phyloP scores from a whole-genome alignment of 2,797 vertebrate species.

The Anguilla anguilla region DNA sequence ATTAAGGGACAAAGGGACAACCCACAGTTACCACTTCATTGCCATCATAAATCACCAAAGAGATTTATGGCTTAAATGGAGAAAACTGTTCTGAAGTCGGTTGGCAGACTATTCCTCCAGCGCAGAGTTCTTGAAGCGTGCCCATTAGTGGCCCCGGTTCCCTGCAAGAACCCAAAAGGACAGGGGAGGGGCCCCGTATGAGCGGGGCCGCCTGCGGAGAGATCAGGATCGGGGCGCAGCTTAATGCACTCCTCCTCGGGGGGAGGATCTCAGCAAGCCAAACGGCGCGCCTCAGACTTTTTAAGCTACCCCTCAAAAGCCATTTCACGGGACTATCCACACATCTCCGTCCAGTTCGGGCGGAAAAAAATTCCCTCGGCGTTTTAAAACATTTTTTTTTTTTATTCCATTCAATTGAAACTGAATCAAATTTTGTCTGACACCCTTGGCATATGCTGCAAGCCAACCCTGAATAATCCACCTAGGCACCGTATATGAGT shows the following conservation, averaged over 20 bases:
- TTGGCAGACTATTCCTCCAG: not conserved
- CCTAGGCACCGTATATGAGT: not conserved
- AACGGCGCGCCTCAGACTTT: conserved; percentile 22
- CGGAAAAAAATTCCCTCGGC: not conserved
- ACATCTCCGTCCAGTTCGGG: not conserved
- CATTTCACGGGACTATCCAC: not conserved
- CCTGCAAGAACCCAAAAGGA: conserved; percentile 7
- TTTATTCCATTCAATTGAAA: not conserved
- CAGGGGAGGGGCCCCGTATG: conserved; percentile 35
- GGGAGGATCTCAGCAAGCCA: conserved; percentile 33
- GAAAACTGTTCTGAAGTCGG: conserved; percentile 9
- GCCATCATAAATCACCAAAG: not conserved
- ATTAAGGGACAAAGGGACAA: conserved; percentile 26
- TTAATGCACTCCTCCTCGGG: conserved; percentile 30
- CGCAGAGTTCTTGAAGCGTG: conserved; percentile 28
- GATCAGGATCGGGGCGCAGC: conserved; percentile 33
- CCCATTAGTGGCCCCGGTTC: conserved; percentile 24
- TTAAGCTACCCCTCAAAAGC: not conserved
- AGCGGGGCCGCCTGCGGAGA: conserved; percentile 34
- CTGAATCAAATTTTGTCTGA: not conserved
- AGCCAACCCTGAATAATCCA: not conserved
- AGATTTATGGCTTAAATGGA: conserved; percentile 23
- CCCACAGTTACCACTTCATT: conserved; percentile 21
- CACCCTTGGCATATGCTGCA: not conserved
- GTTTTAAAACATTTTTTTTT: not conserved